A percentile compares a stretch with the other conserved stretches of the same genome.
Evolutionary conservation across 37 sponge, comb jelly and placozoan genomes (phyloP).

Genomic region (Chondrilla cf. caribensis): DNA sequence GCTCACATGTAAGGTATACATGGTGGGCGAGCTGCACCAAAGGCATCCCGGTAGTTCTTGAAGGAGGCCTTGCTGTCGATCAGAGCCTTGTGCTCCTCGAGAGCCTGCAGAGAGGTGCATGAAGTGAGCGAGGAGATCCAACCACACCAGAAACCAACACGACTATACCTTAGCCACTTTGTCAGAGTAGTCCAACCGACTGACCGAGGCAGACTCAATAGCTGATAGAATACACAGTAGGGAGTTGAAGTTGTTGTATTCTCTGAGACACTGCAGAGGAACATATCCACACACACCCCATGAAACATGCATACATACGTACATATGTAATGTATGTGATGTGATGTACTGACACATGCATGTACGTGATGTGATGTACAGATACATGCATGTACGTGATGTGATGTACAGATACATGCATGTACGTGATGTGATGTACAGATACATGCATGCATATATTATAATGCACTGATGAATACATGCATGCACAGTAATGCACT

Average conservation of each 20-base stretch:
- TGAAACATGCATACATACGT: background rate
- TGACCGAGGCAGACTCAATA: slow-evolving; percentile 75
- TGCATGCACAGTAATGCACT: no score
- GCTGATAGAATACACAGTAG: slow-evolving; percentile 84
- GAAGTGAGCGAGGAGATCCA: background rate
- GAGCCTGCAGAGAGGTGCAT: slow-evolving; percentile 37
- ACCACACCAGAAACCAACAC: background rate
- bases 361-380: background rate
- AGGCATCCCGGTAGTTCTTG: slow-evolving; percentile 86
- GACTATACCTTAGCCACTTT: slow-evolving; percentile 59
- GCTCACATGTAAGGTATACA: slow-evolving; percentile 94
- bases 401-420: background rate
- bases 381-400: background rate
- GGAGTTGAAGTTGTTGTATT: slow-evolving; percentile 85
- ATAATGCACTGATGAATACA: background rate
- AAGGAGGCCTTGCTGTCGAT: slow-evolving; percentile 83
- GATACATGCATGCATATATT: no score
- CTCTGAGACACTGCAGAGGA: slow-evolving; percentile 49
- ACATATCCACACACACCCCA: background rate
- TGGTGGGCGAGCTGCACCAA: slow-evolving; percentile 71
- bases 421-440: background rate
- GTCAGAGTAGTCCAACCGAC: slow-evolving; percentile 84
- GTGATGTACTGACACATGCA: background rate
- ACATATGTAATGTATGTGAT: background rate
- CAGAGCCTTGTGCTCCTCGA: slow-evolving; percentile 75